These are phyloP conservation scores for Saccostrea echinata DNA, from an alignment of 1,140 invertebrate genomes.

Conservation along the genomic window DNA sequence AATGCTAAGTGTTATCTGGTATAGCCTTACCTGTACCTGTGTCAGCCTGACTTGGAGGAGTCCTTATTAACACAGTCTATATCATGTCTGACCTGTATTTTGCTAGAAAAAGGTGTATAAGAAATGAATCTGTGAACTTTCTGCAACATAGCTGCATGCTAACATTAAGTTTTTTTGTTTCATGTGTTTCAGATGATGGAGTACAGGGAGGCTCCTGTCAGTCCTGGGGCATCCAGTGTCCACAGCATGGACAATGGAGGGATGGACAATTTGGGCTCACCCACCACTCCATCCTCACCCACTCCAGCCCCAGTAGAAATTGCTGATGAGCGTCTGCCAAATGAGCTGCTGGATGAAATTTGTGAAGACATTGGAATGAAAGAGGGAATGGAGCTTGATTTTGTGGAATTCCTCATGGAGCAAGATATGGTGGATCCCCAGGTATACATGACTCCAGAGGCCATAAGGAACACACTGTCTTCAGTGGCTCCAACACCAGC, in stretches of 20 bases:
- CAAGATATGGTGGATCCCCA: constrained; percentile 73
- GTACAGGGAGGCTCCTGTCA: constrained; percentile 74
- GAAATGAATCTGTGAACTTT: neutral
- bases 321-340: constrained; percentile 77
- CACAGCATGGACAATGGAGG: constrained; percentile 53
- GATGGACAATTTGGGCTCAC: constrained; percentile 67
- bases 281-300: constrained; percentile 67
- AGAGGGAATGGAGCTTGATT: constrained; percentile 79
- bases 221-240: constrained; percentile 73
- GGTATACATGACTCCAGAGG: constrained; percentile 75
- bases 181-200: constrained; percentile 72
- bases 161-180: neutral
- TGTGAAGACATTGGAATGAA: constrained; percentile 79
- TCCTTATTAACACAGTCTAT: neutral
- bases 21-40: constrained; percentile 9
- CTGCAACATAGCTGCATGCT: neutral
- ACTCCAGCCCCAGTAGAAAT: constrained; percentile 61
- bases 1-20: constrained; percentile 44
- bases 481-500: constrained; percentile 45
- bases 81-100: constrained; percentile 16
- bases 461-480: constrained; percentile 62
- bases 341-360: constrained; percentile 79
- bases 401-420: constrained; percentile 78
- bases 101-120: neutral
- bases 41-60: neutral